Evolutionary conservation across 2,113 vertebrate species (phyloP).

Genomic region (Loxodonta africana): DNA sequence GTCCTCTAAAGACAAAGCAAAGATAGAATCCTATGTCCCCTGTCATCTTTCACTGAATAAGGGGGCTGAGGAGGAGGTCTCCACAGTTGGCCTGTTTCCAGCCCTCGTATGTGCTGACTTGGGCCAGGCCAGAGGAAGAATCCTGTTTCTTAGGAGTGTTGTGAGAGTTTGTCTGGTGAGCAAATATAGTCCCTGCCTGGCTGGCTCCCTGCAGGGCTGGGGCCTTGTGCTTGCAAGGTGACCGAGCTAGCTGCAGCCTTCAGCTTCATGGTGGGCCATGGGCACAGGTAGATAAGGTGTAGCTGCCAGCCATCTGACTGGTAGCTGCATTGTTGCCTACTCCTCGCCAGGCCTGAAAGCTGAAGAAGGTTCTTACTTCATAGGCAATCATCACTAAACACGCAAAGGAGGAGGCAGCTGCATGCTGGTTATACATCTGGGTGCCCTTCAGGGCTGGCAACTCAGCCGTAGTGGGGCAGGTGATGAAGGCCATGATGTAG

Average conservation of each 20-base stretch:
- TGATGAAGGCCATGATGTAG: constrained; percentile 92
- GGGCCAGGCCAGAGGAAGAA: background rate
- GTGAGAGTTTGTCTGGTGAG: background rate
- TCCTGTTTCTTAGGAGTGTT: background rate
- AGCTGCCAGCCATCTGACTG: constrained; percentile 88
- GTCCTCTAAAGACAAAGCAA: constrained; percentile 29
- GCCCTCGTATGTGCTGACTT: background rate
- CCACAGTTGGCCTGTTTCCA: background rate
- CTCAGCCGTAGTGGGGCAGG: constrained; percentile 85
- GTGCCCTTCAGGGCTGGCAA: constrained; percentile 66
- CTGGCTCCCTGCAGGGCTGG: background rate
- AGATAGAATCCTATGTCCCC: background rate
- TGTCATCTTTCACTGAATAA: constrained; percentile 55
- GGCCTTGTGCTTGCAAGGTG: background rate
- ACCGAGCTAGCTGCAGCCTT: background rate
- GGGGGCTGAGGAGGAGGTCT: background rate
- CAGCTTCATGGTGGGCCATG: background rate
- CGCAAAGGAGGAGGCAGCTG: constrained; percentile 93
- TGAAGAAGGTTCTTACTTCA: constrained; percentile 90
- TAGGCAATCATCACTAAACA: constrained; percentile 91
- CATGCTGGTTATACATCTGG: constrained; percentile 84
- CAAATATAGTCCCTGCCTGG: background rate
- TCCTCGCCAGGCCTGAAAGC: constrained; percentile 93
- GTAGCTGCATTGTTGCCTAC: constrained; percentile 91
- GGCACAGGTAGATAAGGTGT: constrained; percentile 76